These are phyloP conservation scores for Nilaparvata lugens DNA, from an alignment of 1,140 invertebrate species.

Conservation along the genomic window DNA sequence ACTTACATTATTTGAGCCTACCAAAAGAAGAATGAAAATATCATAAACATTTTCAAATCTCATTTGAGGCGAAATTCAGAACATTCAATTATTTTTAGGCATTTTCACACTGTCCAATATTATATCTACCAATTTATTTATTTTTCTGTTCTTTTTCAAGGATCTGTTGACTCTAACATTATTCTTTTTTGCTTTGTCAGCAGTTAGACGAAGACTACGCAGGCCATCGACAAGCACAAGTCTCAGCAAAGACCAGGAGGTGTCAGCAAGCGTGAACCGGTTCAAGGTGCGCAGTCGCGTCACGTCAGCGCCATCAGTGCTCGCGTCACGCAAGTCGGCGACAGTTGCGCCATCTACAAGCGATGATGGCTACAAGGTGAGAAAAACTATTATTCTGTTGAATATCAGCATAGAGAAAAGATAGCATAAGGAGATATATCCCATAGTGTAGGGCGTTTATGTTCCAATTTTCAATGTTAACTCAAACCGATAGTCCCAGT, in stretches of 20 bases:
- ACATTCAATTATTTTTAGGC: not conserved
- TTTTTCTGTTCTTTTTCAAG: not conserved
- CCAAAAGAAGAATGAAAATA: not conserved
- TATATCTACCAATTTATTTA: not conserved
- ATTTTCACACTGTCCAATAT: not conserved
- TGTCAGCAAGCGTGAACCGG: constrained; percentile 52
- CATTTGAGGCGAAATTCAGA: not conserved
- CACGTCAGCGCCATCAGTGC: constrained; percentile 39
- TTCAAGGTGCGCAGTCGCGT: constrained; percentile 43
- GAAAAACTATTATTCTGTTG: no score
- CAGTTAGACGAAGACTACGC: constrained; percentile 43
- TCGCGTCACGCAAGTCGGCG: constrained; percentile 42
- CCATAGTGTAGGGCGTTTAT: no score
- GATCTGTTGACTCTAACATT: not conserved
- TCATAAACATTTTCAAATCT: not conserved
- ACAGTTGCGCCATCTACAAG: constrained; percentile 45
- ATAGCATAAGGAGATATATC: no score
- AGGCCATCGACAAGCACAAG: constrained; percentile 42
- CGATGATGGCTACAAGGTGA: constrained; percentile 54
- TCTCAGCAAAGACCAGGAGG: constrained; percentile 49
- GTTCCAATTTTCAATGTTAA: no score
- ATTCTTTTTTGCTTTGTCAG: constrained; percentile 30
- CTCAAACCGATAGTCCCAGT: no score
- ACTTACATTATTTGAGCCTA: not conserved
- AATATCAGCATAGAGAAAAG: no score